These are phyloP conservation scores for Epizoanthus ramosus DNA, from an alignment of 92 coral and sea anemone species.

Conservation along the genomic window DNA sequence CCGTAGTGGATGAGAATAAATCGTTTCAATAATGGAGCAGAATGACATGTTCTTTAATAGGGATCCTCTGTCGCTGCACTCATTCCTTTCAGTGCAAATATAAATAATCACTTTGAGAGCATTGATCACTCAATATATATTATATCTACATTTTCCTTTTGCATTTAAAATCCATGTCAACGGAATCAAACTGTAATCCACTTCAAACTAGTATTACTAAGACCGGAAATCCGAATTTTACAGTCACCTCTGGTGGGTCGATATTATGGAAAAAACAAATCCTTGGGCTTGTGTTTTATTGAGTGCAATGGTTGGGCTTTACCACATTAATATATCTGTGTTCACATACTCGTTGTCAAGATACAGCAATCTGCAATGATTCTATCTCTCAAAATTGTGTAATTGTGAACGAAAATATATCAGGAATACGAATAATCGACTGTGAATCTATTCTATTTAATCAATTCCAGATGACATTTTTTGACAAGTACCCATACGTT, in stretches of 20 bases:
- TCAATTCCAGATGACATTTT: background rate
- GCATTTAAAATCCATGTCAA: background rate
- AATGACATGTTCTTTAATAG: background rate
- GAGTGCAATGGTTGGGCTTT: background rate
- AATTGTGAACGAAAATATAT: background rate
- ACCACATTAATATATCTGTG: conserved; percentile 12
- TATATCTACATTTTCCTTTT: no score
- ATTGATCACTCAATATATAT: no score
- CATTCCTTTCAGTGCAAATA: background rate
- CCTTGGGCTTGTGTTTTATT: no score
- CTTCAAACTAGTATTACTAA: background rate
- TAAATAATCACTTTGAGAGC: background rate
- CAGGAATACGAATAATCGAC: background rate
- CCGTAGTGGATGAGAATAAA: background rate
- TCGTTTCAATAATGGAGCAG: background rate
- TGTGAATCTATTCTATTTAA: background rate
- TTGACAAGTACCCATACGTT: conserved; percentile 25
- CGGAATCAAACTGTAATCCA: background rate
- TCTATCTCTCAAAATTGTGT: background rate
- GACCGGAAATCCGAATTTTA: conserved; percentile 4
- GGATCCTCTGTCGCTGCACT: background rate
- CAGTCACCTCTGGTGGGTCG: no score
- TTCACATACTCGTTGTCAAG: conserved; percentile 1
- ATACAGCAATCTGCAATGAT: background rate
- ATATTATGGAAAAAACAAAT: no score